phyloP scores from a whole-genome alignment of 2,113 vertebrate genomes.

The Aspiorhynchus laticeps region DNA sequence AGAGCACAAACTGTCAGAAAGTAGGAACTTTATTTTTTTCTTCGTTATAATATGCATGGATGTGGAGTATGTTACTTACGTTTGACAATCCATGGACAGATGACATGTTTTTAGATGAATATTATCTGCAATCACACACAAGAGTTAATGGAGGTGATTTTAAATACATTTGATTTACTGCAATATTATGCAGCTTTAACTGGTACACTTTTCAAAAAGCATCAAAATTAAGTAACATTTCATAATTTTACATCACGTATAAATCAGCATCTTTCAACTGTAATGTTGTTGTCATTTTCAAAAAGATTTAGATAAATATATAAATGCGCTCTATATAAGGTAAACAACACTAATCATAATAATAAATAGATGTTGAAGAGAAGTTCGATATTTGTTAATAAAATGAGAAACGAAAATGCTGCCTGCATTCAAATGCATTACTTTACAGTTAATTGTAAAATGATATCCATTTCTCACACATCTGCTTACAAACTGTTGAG shows the following conservation, averaged over 20 bases:
- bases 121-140: neutral
- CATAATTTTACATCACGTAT: neutral
- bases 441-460: neutral
- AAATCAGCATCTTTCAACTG: neutral
- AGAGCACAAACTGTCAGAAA: no score
- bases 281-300: neutral
- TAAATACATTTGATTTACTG: neutral
- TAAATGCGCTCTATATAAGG: neutral
- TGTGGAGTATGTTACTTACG: neutral
- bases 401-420: neutral
- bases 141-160: neutral
- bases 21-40: neutral
- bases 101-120: slow-evolving; percentile 4
- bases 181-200: neutral
- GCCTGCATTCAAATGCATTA: neutral
- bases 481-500: neutral
- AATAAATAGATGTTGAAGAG: neutral
- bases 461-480: neutral
- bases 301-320: neutral
- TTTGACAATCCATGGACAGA: neutral
- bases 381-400: neutral
- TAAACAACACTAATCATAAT: neutral
- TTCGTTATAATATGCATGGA: neutral
- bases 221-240: neutral
- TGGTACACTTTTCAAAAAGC: neutral